Evolutionary conservation across 2,113 vertebrate species (phyloP).

Genomic region (Reinhardtius hippoglossoides): DNA sequence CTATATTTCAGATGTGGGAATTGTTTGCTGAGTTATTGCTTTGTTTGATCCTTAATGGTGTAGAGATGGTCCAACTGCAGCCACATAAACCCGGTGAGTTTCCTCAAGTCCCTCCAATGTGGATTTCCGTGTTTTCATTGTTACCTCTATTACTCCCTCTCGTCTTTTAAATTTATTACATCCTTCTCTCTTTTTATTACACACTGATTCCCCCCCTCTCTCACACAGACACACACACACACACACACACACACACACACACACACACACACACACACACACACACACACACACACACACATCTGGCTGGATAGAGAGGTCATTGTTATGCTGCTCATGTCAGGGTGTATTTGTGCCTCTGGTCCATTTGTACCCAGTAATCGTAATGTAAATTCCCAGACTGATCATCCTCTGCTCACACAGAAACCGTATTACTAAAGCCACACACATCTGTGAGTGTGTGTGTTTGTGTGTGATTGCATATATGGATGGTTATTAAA

Average conservation of each 20-base stretch:
- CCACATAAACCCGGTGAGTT: constrained; percentile 16
- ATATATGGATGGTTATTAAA: background rate
- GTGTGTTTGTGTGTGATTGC: background rate
- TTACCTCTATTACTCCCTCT: too few species aligned
- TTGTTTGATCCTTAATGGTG: constrained; percentile 44
- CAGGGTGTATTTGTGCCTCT: constrained; percentile 18
- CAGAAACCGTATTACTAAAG: background rate
- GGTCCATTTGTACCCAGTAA: background rate
- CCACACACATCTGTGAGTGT: constrained; percentile 13
- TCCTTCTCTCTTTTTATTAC: too few species aligned
- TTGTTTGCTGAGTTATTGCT: constrained; percentile 31
- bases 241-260: too few species aligned
- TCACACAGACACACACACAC: too few species aligned
- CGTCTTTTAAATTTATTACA: too few species aligned
- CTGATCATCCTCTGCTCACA: constrained; percentile 7
- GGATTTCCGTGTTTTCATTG: background rate
- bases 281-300: too few species aligned
- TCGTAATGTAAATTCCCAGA: background rate
- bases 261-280: too few species aligned
- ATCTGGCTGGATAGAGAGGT: constrained; percentile 1
- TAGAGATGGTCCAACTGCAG: constrained; percentile 44
- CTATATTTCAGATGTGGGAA: constrained; percentile 14
- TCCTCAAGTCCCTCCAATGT: constrained; percentile 2
- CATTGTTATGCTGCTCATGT: constrained; percentile 48
- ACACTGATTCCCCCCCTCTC: too few species aligned